Evolutionary conservation across 2,797 vertebrate species (phyloP), one percentile per base, ranked within the genome.

Genomic region (Cyclopterus lumpus): DNA sequence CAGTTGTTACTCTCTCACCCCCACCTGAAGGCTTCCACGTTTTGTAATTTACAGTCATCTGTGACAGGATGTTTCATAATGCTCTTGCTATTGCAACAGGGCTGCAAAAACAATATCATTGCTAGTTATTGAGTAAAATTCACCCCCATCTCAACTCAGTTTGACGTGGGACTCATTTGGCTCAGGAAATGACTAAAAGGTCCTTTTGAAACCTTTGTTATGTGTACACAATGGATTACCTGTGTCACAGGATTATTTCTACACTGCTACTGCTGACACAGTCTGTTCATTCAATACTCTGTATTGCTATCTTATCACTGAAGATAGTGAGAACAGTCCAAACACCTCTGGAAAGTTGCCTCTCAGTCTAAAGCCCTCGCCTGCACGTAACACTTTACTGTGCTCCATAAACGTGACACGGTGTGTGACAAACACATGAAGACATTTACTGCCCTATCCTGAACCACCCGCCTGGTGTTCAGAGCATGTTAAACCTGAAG

Each of bases 371-470:
- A 14, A 64, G 49, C 10, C 1, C 51, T 61, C 6, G 5, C 11
- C 32, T 30, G 5, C 10, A 46, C 49, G 62, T 76, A 51, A 40
- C 71, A 53, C 42, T 49, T 51, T 34, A 79, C 40, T 28, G 22
- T 57, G 44, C 20, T 16, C 42, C 55, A 75, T 77, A 78, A 80
- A 86, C 46, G 58, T 77, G 51, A 73, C 49, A 73, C 49, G 44
- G 55, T n/a, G 51, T 49, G 18, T 78, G 53, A 73, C 62, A 40
- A 36, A 64, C 67, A 48, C 69, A 30, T 59, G 73, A 46, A 60
- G 28, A 67, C 24, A 75, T 80, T 73, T 57, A 72, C 66, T 69
- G 48, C 54, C 32, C 49, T 49, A 60, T 75, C 74, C 62, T 74
- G 49, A 78, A 42, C n/a, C 44, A 28, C 64, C 67, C 59, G 73